Evolutionary conservation across 2,113 vertebrate species (phyloP), one percentile per base, ranked within the genome.

Genomic region (Periophthalmus modestus): DNA sequence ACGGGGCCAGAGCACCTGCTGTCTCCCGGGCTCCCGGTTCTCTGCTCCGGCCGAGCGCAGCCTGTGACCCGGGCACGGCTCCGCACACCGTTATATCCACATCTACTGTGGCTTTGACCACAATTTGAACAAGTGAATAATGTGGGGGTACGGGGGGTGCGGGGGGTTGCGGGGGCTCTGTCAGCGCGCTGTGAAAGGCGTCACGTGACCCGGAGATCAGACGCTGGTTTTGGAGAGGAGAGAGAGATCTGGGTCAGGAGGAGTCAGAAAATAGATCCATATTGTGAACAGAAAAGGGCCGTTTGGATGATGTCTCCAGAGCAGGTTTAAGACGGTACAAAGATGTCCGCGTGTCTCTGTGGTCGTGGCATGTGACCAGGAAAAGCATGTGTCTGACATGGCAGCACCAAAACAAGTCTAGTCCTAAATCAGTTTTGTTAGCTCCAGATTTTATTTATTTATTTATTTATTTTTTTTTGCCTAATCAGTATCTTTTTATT

Each of bases 1-100:
- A 21, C 57, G 73, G 79, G 73, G 72, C 84, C 82, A 54, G 21
- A 72, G 90, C 90, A 92, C 90, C 89, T 89, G 88, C 88, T 89
- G 86, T 87, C 68, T 80, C 68, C 86, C 86, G 74, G 78, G 86
- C 14, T 55, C 2, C 18, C 19, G 5, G 6, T 6, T 66, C 28
- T 19, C 71, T 57, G 46, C 72, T 24, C 33, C 48, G 14, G 16
- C 43, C 24, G 21, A 13, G 59, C 13, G 58, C 23, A 43, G 21
- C 19, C 13, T 28, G 58, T 61, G 58, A 61, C 13, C 58, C 55
- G 23, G 55, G 18, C 39, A 19, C 10, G 54, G 54, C 54, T 55
- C 21, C 23, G 55, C 21, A n/a, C 52, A 4, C 6, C 5, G 4
- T 19, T 2, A 5, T 1, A 7, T 19, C 13, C 47, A 19, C 50